phyloP scores from a whole-genome alignment of 1,140 invertebrate genomes.

The Drosophila dunni region DNA sequence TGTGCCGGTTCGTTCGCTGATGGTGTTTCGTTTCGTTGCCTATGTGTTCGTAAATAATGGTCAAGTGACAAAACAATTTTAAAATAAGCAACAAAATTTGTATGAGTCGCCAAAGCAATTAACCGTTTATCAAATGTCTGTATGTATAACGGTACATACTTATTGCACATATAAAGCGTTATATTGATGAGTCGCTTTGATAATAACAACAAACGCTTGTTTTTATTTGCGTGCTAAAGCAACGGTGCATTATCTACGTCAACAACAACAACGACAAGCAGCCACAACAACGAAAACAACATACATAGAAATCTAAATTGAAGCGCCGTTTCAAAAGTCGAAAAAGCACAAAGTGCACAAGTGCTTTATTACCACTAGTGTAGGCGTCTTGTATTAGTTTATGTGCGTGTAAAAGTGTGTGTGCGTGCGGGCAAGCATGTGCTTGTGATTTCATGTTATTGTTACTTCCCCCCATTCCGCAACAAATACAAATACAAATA shows the following conservation, averaged over 20 bases:
- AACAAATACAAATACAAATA: conserved; percentile 50
- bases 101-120: conserved; percentile 25
- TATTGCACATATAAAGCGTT: conserved; percentile 28
- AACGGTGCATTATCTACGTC: conserved; percentile 20
- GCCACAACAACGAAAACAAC: conserved; percentile 10
- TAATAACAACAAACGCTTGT: conserved; percentile 28
- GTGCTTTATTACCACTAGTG: conserved; percentile 37
- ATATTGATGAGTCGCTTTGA: conserved; percentile 13
- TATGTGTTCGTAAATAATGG: conserved; percentile 48
- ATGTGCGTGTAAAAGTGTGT: conserved; percentile 24
- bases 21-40: conserved; percentile 45
- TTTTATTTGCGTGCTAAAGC: conserved; percentile 31
- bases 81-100: conserved; percentile 20
- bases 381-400: conserved; percentile 24
- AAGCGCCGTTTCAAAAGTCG: conserved; percentile 37
- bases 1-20: conserved; percentile 37
- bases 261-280: conserved; percentile 27
- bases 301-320: conserved; percentile 20
- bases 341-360: conserved; percentile 43
- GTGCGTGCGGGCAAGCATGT: conserved; percentile 44
- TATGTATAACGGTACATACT: not conserved
- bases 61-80: conserved; percentile 38
- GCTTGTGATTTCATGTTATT: conserved; percentile 72
- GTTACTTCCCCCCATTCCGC: conserved; percentile 53
- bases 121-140: conserved; percentile 19